These are phyloP conservation scores for Glyphotaelius pellucidus DNA, from an alignment of 2,888 invertebrate genomes.

Conservation along the genomic window DNA sequence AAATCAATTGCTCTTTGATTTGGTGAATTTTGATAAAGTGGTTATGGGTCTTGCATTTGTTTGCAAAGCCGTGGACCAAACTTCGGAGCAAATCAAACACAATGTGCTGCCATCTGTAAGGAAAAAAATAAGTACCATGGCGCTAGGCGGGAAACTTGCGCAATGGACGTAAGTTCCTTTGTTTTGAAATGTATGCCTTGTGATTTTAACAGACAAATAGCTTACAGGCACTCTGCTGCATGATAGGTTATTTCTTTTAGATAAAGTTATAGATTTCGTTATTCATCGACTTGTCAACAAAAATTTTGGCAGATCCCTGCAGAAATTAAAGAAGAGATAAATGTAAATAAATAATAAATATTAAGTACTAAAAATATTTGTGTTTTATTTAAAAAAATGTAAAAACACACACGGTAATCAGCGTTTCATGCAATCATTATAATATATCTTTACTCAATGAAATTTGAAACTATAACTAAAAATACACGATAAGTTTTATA, in stretches of 20 bases:
- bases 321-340: too few relatives aligned
- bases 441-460: too few relatives aligned
- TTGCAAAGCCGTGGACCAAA: conserved; percentile 7
- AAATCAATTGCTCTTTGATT: not conserved
- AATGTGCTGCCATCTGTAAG: conserved; percentile 47
- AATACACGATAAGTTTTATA: too few relatives aligned
- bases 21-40: not conserved
- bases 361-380: too few relatives aligned
- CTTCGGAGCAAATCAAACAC: conserved; percentile 46
- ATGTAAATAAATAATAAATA: too few relatives aligned
- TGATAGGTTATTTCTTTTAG: not conserved
- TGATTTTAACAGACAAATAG: not conserved
- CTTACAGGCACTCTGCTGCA: not conserved
- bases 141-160: conserved; percentile 43
- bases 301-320: too few relatives aligned
- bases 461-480: too few relatives aligned
- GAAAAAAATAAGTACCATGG: conserved; percentile 20
- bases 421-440: too few relatives aligned
- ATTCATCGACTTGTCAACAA: too few relatives aligned
- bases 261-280: too few relatives aligned
- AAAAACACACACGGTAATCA: too few relatives aligned
- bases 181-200: conserved; percentile 35
- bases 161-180: conserved; percentile 24
- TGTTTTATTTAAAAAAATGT: too few relatives aligned
- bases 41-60: not conserved